Evolutionary conservation across 2,888 invertebrate species (phyloP).

Genomic region (Diaperis boleti): DNA sequence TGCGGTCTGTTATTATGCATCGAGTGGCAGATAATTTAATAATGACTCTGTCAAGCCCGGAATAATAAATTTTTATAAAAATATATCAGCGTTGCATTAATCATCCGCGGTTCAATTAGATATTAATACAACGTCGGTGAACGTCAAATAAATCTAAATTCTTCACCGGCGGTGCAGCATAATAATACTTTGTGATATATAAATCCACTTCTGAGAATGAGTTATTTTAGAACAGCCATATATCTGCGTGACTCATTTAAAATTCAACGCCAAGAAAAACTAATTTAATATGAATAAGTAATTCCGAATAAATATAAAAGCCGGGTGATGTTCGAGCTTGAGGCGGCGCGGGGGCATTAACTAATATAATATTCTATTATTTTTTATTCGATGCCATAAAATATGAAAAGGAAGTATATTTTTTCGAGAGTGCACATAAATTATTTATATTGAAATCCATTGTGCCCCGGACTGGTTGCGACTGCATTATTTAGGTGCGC

Average conservation of each 20-base stretch:
- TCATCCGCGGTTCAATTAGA: constrained; percentile 43
- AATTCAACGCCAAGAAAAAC: constrained; percentile 66
- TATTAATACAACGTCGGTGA: constrained; percentile 49
- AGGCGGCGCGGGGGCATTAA: constrained; percentile 62
- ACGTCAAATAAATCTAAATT: constrained; percentile 63
- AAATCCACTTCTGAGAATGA: constrained; percentile 61
- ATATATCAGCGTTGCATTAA: constrained; percentile 47
- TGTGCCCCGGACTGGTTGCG: constrained; percentile 60
- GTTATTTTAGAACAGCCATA: constrained; percentile 60
- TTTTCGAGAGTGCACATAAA: constrained; percentile 65
- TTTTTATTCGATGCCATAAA: constrained; percentile 62
- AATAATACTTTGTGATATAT: constrained; percentile 62
- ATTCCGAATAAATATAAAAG: constrained; percentile 66
- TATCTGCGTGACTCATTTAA: constrained; percentile 65
- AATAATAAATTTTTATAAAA: constrained; percentile 43
- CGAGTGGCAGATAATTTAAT: constrained; percentile 34
- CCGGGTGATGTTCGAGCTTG: constrained; percentile 56
- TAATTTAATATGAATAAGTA: constrained; percentile 68
- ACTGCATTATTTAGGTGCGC: constrained; percentile 59
- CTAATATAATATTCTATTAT: constrained; percentile 68
- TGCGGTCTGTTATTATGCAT: constrained; percentile 10
- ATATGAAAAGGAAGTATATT: constrained; percentile 64
- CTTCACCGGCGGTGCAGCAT: constrained; percentile 51
- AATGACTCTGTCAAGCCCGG: constrained; percentile 27
- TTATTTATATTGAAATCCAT: constrained; percentile 66